Percentiles rank a stretch among this genome's conserved stretches.
These are phyloP conservation scores for Phocoena sinus DNA, from an alignment of 2,113 vertebrate genomes.

Conservation along the genomic window DNA sequence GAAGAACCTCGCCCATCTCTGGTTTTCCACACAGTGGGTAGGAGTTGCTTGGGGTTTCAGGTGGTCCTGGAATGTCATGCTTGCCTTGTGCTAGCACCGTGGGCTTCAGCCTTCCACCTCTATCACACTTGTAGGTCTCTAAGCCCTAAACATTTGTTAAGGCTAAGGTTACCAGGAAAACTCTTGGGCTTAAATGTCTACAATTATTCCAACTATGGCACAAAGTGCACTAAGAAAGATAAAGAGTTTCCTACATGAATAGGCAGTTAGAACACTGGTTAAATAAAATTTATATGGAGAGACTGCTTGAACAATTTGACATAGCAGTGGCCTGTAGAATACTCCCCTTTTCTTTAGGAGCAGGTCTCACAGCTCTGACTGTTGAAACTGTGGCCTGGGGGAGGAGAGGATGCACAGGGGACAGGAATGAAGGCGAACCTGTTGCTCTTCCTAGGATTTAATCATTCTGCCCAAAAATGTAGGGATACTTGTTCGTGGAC, in stretches of 20 bases:
- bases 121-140: neutral
- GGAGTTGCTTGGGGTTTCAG: neutral
- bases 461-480: neutral
- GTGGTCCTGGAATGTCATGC: neutral
- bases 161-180: neutral
- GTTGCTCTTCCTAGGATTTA: neutral
- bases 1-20: neutral
- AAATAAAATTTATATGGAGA: neutral
- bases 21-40: fast-evolving
- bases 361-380: neutral
- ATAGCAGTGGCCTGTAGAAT: neutral
- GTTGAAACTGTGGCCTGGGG: neutral
- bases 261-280: neutral
- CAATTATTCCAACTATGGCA: neutral
- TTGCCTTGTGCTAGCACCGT: neutral
- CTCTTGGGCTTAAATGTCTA: neutral
- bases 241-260: neutral
- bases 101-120: neutral
- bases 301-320: neutral
- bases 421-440: neutral
- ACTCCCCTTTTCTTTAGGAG: neutral
- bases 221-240: neutral
- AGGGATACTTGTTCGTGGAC: neutral
- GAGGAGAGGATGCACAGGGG: fast-evolving
- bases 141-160: neutral